Evolutionary conservation across 64 coral and sea anemone species (phyloP), one percentile per base, ranked within the genome.

Genomic region (Hydrozoanthus tunicans): DNA sequence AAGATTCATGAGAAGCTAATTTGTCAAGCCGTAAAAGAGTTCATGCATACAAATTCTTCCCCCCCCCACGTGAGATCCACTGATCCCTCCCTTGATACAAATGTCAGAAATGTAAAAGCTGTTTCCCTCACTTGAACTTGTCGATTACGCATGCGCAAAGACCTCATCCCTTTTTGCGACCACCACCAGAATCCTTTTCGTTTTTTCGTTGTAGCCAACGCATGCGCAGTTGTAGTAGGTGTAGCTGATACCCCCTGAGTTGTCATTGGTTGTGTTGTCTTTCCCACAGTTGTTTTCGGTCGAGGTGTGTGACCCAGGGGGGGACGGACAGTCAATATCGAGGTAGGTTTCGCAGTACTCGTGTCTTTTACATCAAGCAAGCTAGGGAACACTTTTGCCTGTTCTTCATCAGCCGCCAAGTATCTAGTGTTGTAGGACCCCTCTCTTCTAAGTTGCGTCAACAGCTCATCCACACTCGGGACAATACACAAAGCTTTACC

Each of bases 111-210:
- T 43, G 32, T 43, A 43, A 43, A 43, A 43, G 32, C 32, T 43
- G 32, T 43, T 43, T 1, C 32, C 32, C 32, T 43, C 32, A 43
- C 32, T 43, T 43, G 32, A 43, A 43, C 32, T 1, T 43, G 32
- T 43, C 32, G 32, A 43, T 0, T 43, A 43, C 32, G 32, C 32
- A 43, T 43, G 32, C 32, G 0, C 56, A 81, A 3, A 26, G 24
- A 5, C 7, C 79, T 60, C 58, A 59, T 81, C 6, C 57, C 79
- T 15, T 5, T 12, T 26, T 43, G 32, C 2, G 79, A 52, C 79
- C 79, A 81, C 79, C 79, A 81, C 79, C 79, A 81, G 15, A 81
- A 62, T 43, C 79, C 79, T 9, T 59, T 58, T 6, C 56, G 79
- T 13, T 81, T 58, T 24, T 23, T 9, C 32, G 79, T 81, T 0